Evolutionary conservation across 1,140 invertebrate genomes (phyloP).

Genomic region (Diorhabda carinulata): DNA sequence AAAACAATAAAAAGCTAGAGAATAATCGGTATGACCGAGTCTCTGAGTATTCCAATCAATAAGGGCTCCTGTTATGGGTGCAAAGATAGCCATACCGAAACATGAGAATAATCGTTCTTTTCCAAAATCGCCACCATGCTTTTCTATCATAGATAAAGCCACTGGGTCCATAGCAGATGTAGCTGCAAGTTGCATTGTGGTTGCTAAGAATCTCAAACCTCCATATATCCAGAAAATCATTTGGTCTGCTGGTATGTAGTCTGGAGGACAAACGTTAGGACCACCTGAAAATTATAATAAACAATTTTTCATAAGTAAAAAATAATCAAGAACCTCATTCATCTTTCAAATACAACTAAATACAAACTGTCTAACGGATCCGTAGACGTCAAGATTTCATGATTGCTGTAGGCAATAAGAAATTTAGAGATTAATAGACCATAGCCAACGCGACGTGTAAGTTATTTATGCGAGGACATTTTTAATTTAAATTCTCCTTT

Average conservation of each 20-base stretch:
- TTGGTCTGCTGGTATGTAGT: slow-evolving; percentile 68
- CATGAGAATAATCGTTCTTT: slow-evolving; percentile 74
- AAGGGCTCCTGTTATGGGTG: slow-evolving; percentile 71
- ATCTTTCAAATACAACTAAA: too few relatives aligned
- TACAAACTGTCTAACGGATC: too few relatives aligned
- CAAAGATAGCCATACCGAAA: slow-evolving; percentile 75
- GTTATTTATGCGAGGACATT: too few relatives aligned
- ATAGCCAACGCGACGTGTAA: too few relatives aligned
- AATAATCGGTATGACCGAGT: slow-evolving; percentile 71
- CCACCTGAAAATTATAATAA: slow-evolving; percentile 52
- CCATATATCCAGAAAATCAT: slow-evolving; percentile 78
- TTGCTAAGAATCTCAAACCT: slow-evolving; percentile 66
- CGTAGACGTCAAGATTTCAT: too few relatives aligned
- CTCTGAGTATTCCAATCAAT: slow-evolving; percentile 63
- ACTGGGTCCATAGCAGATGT: slow-evolving; percentile 81
- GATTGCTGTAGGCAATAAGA: too few relatives aligned
- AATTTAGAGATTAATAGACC: too few relatives aligned
- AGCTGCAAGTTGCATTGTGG: slow-evolving; percentile 68
- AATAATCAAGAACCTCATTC: too few relatives aligned
- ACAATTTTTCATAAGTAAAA: not conserved
- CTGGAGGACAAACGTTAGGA: slow-evolving; percentile 68
- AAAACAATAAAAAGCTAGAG: slow-evolving; percentile 72
- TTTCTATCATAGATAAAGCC: slow-evolving; percentile 73
- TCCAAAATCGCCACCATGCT: slow-evolving; percentile 75
- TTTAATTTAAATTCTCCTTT: too few relatives aligned